Base-by-base conservation (phyloP, 1,140 invertebrate species). In the Lerema accius region DNA sequence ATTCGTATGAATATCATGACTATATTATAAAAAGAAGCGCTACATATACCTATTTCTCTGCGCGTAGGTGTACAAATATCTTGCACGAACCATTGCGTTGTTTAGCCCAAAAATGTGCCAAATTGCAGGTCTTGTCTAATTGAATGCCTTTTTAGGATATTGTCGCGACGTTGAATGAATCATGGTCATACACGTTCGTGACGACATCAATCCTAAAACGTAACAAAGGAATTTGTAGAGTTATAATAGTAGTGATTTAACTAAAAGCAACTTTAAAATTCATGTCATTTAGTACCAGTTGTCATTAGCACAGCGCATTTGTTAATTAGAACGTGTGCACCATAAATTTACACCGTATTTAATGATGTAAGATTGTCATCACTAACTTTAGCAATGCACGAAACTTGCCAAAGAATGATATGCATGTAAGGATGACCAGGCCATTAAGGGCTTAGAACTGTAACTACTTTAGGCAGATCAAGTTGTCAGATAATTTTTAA, bases 101-200 rank as follows among this genome's bases (percentile, higher is more conserved):
- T 17, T 53, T 13, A 19, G n/a, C 9, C 14, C 7, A n/a, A 7
- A 11, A n/a, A 16, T 23, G 11, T 42, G 23, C 19, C 51, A 26
- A 42, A 17, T 50, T 19, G n/a, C 28, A 37, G 73, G n/a, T n/a
- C n/a, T n/a, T n/a, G 63, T 67, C 69, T 72, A 73, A 70, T 74
- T 71, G 45, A 65, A 50, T 17, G 49, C 73, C 63, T 56, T 76
- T 49, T 78, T 73, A 55, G 67, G 73, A 37, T 56, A 71, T 56
- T 63, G 69, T 51, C 61, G 69, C 66, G 58, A 42, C 61, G 40
- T 53, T 28, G 37, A 14, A 59, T 74, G 72, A 74, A 60, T 74
- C 69, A 74, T 60, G 40, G 45, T 26, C 14, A 39, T 62, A 26
- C 59, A 42, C 11, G 42, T 28, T 63, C 51, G 42, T 56, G 51